Evolutionary conservation across 2,797 vertebrate genomes (phyloP).

Genomic region (Telmatherina bonti): DNA sequence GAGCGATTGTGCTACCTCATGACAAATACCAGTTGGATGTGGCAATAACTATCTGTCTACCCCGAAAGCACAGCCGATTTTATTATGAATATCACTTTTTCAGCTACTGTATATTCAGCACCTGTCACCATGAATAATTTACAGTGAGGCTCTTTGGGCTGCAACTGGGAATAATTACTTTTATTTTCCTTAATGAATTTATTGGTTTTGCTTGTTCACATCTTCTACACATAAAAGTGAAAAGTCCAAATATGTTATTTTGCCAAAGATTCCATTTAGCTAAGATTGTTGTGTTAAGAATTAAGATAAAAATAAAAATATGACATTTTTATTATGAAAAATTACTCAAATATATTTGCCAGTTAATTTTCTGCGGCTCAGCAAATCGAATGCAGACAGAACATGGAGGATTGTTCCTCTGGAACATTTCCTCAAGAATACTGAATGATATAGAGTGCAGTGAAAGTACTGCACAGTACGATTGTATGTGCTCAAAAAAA

Average conservation of each 20-base stretch:
- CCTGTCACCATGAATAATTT: slow-evolving; percentile 41
- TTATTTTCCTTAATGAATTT: background rate
- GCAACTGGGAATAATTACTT: background rate
- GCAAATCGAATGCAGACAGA: background rate
- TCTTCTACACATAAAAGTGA: background rate
- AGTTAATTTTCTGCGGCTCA: background rate
- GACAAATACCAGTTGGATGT: slow-evolving; percentile 62
- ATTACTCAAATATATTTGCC: background rate
- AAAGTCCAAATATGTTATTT: background rate
- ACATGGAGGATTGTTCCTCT: background rate
- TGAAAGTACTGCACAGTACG: background rate
- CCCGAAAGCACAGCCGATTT: slow-evolving; percentile 64
- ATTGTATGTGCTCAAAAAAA: no score
- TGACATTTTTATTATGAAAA: no score
- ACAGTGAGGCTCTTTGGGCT: slow-evolving; percentile 2
- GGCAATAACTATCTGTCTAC: slow-evolving; percentile 64
- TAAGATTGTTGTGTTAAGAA: background rate
- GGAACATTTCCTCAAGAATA: background rate
- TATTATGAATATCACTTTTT: slow-evolving; percentile 66
- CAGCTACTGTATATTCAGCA: slow-evolving; percentile 48
- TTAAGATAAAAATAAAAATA: no score
- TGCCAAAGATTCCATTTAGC: background rate
- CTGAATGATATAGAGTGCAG: background rate
- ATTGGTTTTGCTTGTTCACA: background rate
- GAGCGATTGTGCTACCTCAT: slow-evolving; percentile 64